phyloP scores from a whole-genome alignment of 2,888 invertebrate species.

The Cephus rjabovi region DNA sequence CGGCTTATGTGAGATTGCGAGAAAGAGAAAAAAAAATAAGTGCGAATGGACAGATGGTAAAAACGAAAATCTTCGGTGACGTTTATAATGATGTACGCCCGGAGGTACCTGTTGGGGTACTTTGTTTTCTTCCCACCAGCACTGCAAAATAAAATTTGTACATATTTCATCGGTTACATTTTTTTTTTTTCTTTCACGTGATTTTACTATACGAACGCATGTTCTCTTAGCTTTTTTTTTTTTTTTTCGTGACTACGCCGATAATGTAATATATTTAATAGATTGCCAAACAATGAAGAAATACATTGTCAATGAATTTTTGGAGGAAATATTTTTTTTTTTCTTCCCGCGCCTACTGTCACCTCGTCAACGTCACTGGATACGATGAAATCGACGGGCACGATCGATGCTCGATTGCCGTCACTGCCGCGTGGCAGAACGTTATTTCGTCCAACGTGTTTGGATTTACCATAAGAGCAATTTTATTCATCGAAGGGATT shows the following conservation, averaged over 20 bases:
- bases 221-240: not conserved
- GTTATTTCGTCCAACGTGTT: not conserved
- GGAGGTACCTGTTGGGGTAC: not conserved
- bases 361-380: not conserved
- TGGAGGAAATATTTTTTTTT: not conserved
- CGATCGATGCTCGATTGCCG: not conserved
- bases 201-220: not conserved
- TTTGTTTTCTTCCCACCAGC: not conserved
- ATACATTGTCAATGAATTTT: not conserved
- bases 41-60: not conserved
- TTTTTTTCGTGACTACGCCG: not conserved
- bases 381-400: not conserved
- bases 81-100: not conserved
- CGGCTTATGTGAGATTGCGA: constrained; percentile 14
- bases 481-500: not conserved
- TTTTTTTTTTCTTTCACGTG: not conserved
- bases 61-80: not conserved
- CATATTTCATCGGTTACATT: not conserved
- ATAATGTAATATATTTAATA: not conserved
- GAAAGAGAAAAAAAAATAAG: constrained; percentile 2
- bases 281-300: too few relatives aligned
- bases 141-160: not conserved
- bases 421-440: not conserved
- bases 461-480: not conserved
- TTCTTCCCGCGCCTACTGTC: not conserved